Percentiles rank a stretch among this genome's conserved stretches.
Conservation (phyloP, 1,140 invertebrate genomes). For the Aphidius ervi region DNA sequence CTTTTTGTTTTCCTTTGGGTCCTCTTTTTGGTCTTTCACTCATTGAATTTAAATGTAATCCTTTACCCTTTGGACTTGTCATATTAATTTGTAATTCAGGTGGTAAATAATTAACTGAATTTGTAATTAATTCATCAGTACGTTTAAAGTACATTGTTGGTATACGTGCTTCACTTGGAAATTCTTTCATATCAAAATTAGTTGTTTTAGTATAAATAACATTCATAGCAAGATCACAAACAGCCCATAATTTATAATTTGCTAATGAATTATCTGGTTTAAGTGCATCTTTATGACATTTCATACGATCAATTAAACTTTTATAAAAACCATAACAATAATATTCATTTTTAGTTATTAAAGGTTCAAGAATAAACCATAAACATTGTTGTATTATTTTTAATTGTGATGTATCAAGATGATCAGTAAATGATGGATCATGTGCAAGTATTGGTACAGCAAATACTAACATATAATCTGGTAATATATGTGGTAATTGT, state of each 20-base stretch:
- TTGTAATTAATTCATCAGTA: slow-evolving; percentile 66
- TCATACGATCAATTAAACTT: slow-evolving; percentile 86
- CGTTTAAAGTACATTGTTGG: slow-evolving; percentile 82
- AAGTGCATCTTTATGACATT: slow-evolving; percentile 86
- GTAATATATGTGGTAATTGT: slow-evolving; percentile 81
- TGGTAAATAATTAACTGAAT: slow-evolving; percentile 67
- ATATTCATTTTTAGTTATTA: slow-evolving; percentile 88
- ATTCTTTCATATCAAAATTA: slow-evolving; percentile 85
- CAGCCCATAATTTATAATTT: slow-evolving; percentile 91
- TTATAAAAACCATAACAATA: slow-evolving; percentile 97
- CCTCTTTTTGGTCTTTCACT: slow-evolving; percentile 45
- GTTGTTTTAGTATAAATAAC: slow-evolving; percentile 82
- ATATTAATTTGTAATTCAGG: slow-evolving; percentile 61
- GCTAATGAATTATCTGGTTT: slow-evolving; percentile 73
- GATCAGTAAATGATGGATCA: slow-evolving; percentile 76
- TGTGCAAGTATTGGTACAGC: slow-evolving; percentile 90
- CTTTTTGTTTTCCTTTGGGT: slow-evolving; percentile 52
- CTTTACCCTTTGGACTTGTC: slow-evolving; percentile 53
- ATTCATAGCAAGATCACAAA: slow-evolving; percentile 90
- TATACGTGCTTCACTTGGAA: slow-evolving; percentile 76
- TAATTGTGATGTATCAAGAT: slow-evolving; percentile 71
- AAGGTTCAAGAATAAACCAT: slow-evolving; percentile 89
- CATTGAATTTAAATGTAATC: slow-evolving; percentile 44
- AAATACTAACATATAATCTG: slow-evolving; percentile 95
- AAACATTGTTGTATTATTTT: slow-evolving; percentile 79